Base-by-base conservation (phyloP, 2,888 invertebrate species). In the Xanthorhoe designata region DNA sequence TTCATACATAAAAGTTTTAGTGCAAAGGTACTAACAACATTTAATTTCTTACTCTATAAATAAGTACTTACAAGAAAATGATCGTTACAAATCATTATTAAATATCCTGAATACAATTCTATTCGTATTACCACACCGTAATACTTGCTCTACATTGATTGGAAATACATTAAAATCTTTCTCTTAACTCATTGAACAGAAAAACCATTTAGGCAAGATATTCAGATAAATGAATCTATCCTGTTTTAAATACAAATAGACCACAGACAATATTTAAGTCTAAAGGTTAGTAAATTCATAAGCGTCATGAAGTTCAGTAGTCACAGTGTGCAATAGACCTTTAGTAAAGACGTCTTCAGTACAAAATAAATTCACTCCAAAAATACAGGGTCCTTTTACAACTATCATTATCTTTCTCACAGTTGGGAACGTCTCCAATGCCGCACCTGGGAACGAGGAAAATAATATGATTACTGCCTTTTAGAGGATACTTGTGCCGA, bases 331-430 rank as follows among this genome's bases (percentile, higher is more conserved):
- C 84, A 82, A 49, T 58, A 66, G 62, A 62, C 51, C 55, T 55
- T 51, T 83, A 87, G 85, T 86, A 84, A 83, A 87, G 83, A 82
- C 71, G 75, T 75, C 75, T 74, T 71, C 72, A 77, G 78, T 86
- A 85, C 77, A 86, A 91, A 90, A 90, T 85, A 88, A 83, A 86
- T 82, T 78, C 73, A 74, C 73, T 92, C 90, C 87, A 92, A 92
- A 92, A 92, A 92, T 92, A 92, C 86, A 81, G 80, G 83, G 81
- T 79, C 77, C 71, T 84, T 74, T 81, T 77, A 76, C 68, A 69
- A 58, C 71, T 78, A 71, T 72, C 72, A 73, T 69, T 61, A 62
- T 72, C 69, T 69, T 75, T 69, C 56, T 88, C 77, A 90, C 71
- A 88, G 75, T 75, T 88, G 89, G 88, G 89, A 78, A 81, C 91